Base-by-base conservation (phyloP, 2,888 invertebrate species). In the Allygus modestus region DNA sequence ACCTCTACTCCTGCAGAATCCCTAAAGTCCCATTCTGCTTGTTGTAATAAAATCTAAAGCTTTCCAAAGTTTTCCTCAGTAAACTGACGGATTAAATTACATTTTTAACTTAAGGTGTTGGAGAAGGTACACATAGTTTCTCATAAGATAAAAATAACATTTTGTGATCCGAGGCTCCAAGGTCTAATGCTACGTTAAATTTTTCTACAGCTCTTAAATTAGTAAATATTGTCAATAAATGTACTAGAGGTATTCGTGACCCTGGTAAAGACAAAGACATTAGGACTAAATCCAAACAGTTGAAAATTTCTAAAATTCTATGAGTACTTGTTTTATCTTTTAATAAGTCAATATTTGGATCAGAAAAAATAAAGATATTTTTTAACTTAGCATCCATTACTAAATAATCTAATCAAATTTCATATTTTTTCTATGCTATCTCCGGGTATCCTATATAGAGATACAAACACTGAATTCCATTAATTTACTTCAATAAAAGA, bases 331-430 rank as follows among this genome's bases (percentile, higher is more conserved):
- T 17, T 51, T 51, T 51, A 51, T 51, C 17, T 51, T 11, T 51
- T 15, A 51, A 17, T 51, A 51, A 51, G 15, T 51, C 17, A 51
- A 51, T 51, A 51, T 51, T 15, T 51, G 61, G 7, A 28, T 61
- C 61, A 61, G 61, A 61, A 61, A 2, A 12, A 5, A 61, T 61
- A 61, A 61, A 61, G 20, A 61, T 61, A 61, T 61, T 23, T 28
- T 61, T 61, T 5, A n/a, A n/a, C n/a, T n/a, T n/a, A n/a, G n/a
- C n/a, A n/a, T n/a, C n/a, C n/a, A n/a, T n/a, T n/a, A n/a, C n/a
- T n/a, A n/a, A n/a, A n/a, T n/a, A n/a, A n/a, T n/a, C n/a, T n/a
- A n/a, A n/a, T n/a, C n/a, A n/a, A n/a, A n/a, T n/a, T n/a, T n/a
- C n/a, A n/a, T 28, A 26, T 5, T 61, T 23, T 61, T 4, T 61